Percentiles rank a stretch among this genome's conserved stretches.
Evolutionary conservation across 2,888 invertebrate species (phyloP).

Genomic region (Ametastegia equiseti): DNA sequence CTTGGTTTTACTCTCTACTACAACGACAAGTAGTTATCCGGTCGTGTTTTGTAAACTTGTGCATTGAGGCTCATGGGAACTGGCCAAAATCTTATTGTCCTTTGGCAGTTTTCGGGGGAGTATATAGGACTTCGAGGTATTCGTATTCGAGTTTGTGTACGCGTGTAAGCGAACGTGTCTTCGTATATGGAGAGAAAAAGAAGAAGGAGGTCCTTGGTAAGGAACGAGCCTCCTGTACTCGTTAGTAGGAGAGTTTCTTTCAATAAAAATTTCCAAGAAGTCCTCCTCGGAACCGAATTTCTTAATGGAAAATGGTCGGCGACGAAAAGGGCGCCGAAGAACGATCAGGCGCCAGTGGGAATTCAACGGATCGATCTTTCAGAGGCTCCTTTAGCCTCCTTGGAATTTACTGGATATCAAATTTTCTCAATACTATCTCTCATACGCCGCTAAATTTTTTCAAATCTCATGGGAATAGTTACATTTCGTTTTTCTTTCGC

Average conservation of each 20-base stretch:
- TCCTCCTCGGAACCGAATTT: conserved; percentile 29
- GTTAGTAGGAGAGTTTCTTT: conserved; percentile 35
- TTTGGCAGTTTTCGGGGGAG: conserved; percentile 26
- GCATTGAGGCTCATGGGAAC: conserved; percentile 54
- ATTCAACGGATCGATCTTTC: neutral
- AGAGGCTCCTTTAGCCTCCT: neutral
- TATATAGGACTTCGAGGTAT: conserved; percentile 34
- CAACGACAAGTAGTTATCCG: conserved; percentile 51
- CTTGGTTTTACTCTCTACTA: neutral
- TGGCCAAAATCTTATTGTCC: conserved; percentile 48
- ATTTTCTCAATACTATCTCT: conserved; percentile 34
- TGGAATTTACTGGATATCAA: conserved; percentile 40
- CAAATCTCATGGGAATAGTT: conserved; percentile 32
- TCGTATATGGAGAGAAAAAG: too few relatives aligned
- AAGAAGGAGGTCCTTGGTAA: neutral
- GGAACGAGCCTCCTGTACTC: neutral
- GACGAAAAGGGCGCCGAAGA: conserved; percentile 28
- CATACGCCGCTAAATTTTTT: neutral
- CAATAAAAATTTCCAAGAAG: conserved; percentile 24
- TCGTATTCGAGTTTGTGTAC: conserved; percentile 33
- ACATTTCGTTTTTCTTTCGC: neutral
- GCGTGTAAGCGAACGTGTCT: conserved; percentile 23
- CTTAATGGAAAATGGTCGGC: conserved; percentile 35
- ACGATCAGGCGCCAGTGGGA: conserved; percentile 42
- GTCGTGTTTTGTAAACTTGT: conserved; percentile 56